These are phyloP conservation scores for Pseudopodoces humilis DNA, from an alignment of 2,113 vertebrate species.

Conservation along the genomic window DNA sequence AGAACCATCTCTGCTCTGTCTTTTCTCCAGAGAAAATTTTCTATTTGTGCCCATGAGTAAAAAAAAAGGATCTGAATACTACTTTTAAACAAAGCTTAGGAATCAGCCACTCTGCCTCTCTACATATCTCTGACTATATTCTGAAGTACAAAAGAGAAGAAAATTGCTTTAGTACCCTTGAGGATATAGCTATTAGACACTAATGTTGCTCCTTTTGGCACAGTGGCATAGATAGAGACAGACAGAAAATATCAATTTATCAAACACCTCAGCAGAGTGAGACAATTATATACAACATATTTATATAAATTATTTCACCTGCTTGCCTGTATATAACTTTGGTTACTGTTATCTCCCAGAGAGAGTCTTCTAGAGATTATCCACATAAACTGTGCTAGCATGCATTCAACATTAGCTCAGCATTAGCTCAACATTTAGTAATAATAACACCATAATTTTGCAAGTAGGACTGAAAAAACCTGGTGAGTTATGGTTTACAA, in stretches of 20 bases:
- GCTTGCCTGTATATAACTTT: background rate
- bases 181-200: background rate
- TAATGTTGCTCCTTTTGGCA: background rate
- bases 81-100: background rate
- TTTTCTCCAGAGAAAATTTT: background rate
- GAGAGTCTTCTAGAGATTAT: background rate
- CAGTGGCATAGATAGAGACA: background rate
- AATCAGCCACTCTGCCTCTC: background rate
- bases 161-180: background rate
- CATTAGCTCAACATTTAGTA: background rate
- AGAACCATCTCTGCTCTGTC: background rate
- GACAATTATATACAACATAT: background rate
- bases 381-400: background rate
- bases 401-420: background rate
- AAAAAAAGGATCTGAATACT: background rate
- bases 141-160: background rate
- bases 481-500: background rate
- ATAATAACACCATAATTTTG: background rate
- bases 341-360: background rate
- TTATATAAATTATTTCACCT: background rate
- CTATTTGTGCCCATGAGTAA: background rate
- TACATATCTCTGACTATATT: background rate
- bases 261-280: background rate
- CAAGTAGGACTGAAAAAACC: background rate
- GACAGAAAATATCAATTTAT: background rate